These are phyloP conservation scores for Eilema caniola DNA, from an alignment of 2,888 invertebrate genomes.

Conservation along the genomic window DNA sequence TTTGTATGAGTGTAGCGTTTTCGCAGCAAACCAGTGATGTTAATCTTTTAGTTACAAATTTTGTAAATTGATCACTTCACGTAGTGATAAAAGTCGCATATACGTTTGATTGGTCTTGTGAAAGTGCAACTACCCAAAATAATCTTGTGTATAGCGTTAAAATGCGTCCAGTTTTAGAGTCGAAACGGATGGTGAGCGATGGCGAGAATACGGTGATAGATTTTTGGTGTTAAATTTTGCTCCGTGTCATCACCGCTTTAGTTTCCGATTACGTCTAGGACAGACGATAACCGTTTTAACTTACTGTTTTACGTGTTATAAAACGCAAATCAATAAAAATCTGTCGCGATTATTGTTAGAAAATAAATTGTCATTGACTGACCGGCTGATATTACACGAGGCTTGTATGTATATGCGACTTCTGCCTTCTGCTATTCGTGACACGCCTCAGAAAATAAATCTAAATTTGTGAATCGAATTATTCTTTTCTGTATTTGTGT, in stretches of 20 bases:
- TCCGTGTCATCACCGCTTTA: slow-evolving; percentile 84
- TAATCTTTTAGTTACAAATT: slow-evolving; percentile 87
- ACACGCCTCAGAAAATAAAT: slow-evolving; percentile 87
- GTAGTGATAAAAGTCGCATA: slow-evolving; percentile 76
- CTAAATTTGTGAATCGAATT: slow-evolving; percentile 84
- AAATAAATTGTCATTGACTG: slow-evolving; percentile 87
- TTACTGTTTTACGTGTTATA: slow-evolving; percentile 76
- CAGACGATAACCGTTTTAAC: slow-evolving; percentile 76
- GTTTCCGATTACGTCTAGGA: slow-evolving; percentile 77
- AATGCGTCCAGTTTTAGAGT: slow-evolving; percentile 86
- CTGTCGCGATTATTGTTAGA: slow-evolving; percentile 78
- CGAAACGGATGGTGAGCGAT: slow-evolving; percentile 87
- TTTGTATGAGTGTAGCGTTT: slow-evolving; percentile 87
- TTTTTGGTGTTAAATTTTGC: slow-evolving; percentile 87
- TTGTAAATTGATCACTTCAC: slow-evolving; percentile 85
- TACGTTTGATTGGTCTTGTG: slow-evolving; percentile 79
- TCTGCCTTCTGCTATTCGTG: slow-evolving; percentile 86
- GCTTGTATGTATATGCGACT: slow-evolving; percentile 87
- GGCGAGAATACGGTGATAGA: slow-evolving; percentile 87
- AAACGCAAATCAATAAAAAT: slow-evolving; percentile 73
- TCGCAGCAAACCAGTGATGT: slow-evolving; percentile 89
- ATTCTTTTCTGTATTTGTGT: slow-evolving; percentile 84
- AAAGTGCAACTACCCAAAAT: slow-evolving; percentile 82
- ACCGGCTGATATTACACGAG: slow-evolving; percentile 88
- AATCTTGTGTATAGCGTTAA: slow-evolving; percentile 83